phyloP scores from a whole-genome alignment of 2,113 vertebrate genomes.

The Melanostigma gelatinosum region DNA sequence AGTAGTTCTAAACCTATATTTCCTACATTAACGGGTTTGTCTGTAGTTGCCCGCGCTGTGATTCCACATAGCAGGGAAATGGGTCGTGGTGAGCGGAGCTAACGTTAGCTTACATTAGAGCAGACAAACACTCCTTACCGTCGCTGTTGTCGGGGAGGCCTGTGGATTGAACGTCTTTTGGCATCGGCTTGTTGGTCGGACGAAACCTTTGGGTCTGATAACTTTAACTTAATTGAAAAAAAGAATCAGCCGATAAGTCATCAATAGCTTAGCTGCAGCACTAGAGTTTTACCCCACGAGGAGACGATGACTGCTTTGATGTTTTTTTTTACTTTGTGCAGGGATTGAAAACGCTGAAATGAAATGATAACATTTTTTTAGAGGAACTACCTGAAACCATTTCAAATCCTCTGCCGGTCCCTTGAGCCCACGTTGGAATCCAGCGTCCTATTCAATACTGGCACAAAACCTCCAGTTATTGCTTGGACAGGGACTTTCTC shows the following conservation, averaged over 20 bases:
- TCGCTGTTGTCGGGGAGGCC: too few relatives aligned
- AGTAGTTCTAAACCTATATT: too few relatives aligned
- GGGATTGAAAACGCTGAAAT: background rate
- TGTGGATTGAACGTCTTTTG: too few relatives aligned
- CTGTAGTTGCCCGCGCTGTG: too few relatives aligned
- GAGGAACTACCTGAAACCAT: background rate
- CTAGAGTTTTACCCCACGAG: too few relatives aligned
- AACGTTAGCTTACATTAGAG: background rate
- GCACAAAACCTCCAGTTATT: background rate
- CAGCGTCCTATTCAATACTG: slow-evolving; percentile 4
- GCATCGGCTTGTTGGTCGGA: too few relatives aligned
- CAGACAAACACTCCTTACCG: too few relatives aligned
- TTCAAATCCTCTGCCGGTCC: background rate
- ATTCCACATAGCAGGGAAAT: too few relatives aligned
- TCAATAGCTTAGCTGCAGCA: background rate
- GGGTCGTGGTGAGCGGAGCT: background rate
- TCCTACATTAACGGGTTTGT: too few relatives aligned
- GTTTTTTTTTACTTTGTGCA: too few relatives aligned
- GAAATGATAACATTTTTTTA: background rate
- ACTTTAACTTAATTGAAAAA: background rate
- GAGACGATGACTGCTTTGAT: too few relatives aligned
- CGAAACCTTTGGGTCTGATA: background rate
- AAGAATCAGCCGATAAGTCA: background rate
- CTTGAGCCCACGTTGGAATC: slow-evolving; percentile 12
- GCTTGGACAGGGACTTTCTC: slow-evolving; percentile 32